These are phyloP conservation scores for Alloscopus bannaensis DNA, from an alignment of 2,888 invertebrate species.

Conservation along the genomic window DNA sequence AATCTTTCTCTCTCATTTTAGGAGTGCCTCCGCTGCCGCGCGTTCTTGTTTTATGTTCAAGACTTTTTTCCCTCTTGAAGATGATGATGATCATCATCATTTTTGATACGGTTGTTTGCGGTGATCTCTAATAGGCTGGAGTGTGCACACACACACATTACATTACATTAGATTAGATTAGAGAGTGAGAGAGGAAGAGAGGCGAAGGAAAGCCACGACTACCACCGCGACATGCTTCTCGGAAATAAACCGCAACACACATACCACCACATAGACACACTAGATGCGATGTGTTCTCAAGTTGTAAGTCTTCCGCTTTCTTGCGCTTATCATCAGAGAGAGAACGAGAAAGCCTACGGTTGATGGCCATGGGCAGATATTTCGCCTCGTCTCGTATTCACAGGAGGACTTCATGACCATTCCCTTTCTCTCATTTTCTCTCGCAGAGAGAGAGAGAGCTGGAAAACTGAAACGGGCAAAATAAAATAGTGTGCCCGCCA, in stretches of 20 bases:
- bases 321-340: constrained; percentile 1
- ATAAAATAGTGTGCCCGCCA: constrained; percentile 9
- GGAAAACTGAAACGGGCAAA: background rate
- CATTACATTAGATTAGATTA: too few species aligned
- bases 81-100: constrained; percentile 30
- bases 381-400: constrained; percentile 27
- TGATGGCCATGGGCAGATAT: constrained; percentile 5
- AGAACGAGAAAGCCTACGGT: too few species aligned
- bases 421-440: background rate
- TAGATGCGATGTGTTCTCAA: background rate
- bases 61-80: too few species aligned
- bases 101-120: constrained; percentile 32
- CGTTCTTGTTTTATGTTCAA: too few species aligned
- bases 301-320: background rate
- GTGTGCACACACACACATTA: constrained; percentile 10
- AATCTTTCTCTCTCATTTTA: constrained; percentile 21
- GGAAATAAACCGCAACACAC: background rate
- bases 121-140: constrained; percentile 14
- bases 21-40: too few species aligned
- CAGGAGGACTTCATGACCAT: constrained; percentile 29
- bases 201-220: too few species aligned
- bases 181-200: too few species aligned
- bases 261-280: too few species aligned
- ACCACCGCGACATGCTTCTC: too few species aligned
- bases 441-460: constrained; percentile 2